phyloP scores from a whole-genome alignment of 2,797 vertebrate species.

The Salmo trutta region DNA sequence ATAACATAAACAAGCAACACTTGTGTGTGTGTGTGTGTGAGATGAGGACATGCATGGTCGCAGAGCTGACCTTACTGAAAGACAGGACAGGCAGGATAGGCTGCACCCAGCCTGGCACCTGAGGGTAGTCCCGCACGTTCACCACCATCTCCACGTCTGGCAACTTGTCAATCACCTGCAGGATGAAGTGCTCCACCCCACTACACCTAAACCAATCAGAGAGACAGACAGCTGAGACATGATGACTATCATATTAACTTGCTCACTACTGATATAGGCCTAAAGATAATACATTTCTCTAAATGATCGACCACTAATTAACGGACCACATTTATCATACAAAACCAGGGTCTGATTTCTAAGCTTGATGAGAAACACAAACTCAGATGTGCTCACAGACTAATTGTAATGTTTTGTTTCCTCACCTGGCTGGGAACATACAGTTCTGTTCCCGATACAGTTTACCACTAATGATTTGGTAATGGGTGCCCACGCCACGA shows the following conservation, averaged over 20 bases:
- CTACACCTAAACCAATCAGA: conserved; percentile 75
- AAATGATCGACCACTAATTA: neutral
- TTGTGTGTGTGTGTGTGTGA: neutral
- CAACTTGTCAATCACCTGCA: conserved; percentile 82
- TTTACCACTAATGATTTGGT: conserved; percentile 87
- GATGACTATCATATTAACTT: no score
- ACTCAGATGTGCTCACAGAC: neutral
- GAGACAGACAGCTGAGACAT: neutral
- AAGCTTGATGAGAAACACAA: neutral
- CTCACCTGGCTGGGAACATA: conserved; percentile 95
- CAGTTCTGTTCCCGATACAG: conserved; percentile 91
- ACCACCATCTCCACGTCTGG: conserved; percentile 94
- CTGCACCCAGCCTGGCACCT: conserved; percentile 88
- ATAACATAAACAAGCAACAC: neutral
- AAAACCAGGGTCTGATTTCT: neutral
- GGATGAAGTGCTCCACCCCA: conserved; percentile 95
- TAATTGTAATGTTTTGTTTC: neutral
- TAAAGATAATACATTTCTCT: no score
- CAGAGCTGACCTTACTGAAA: conserved; percentile 91
- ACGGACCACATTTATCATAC: neutral
- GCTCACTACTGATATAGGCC: no score
- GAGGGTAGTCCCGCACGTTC: conserved; percentile 97
- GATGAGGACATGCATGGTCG: neutral
- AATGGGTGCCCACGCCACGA: conserved; percentile 90
- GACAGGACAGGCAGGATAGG: conserved; percentile 88